Conservation (phyloP, 2,113 vertebrate genomes). For the Melanocharis versteri region DNA sequence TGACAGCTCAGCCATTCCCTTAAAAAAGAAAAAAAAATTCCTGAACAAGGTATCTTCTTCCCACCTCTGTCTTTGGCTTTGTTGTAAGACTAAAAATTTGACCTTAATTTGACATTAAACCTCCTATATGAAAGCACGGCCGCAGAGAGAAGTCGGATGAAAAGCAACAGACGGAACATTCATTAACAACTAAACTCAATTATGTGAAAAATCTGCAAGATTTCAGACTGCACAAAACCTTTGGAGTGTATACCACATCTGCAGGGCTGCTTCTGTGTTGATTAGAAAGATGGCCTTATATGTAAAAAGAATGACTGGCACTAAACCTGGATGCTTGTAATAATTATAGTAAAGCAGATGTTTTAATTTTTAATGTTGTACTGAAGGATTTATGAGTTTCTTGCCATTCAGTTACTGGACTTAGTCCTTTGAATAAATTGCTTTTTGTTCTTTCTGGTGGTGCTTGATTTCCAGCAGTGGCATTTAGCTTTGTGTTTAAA, state of each 20-base stretch:
- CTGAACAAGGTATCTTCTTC: background rate
- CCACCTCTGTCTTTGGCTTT: background rate
- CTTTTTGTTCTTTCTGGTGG: background rate
- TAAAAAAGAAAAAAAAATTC: background rate
- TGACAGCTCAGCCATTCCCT: background rate
- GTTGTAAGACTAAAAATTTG: background rate
- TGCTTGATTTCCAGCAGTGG: background rate
- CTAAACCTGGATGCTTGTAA: background rate
- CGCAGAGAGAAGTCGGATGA: background rate
- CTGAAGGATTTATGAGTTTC: background rate
- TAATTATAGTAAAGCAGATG: slow-evolving; percentile 16
- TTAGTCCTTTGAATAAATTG: background rate
- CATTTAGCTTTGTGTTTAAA: slow-evolving; percentile 9
- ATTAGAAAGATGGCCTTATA: background rate
- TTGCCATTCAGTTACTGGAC: background rate
- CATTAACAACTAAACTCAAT: background rate
- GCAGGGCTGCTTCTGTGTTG: background rate
- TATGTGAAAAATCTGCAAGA: background rate
- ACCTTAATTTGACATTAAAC: background rate
- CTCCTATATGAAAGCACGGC: background rate
- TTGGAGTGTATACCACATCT: background rate
- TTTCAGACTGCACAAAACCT: background rate
- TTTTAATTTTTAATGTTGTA: background rate
- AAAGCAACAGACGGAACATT: background rate
- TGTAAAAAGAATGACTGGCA: background rate